Evolutionary conservation across 2,113 vertebrate species (phyloP).

Genomic region (Eidolon helvum): DNA sequence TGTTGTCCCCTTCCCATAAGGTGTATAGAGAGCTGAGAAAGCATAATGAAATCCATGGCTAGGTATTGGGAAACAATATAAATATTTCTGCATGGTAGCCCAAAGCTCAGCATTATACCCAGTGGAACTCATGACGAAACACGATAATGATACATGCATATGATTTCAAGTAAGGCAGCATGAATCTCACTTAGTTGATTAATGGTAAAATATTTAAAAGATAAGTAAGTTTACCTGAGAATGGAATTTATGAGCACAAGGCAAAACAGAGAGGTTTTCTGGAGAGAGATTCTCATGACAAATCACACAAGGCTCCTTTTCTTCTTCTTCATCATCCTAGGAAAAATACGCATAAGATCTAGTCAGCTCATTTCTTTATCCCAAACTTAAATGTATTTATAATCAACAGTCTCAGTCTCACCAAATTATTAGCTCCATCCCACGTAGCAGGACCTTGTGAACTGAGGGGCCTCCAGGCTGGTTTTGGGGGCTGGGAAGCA

Average conservation of each 20-base stretch:
- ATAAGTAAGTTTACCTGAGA: conserved; percentile 65
- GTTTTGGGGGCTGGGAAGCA: background rate
- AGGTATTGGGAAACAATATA: background rate
- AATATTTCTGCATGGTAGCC: background rate
- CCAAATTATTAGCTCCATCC: conserved; percentile 67
- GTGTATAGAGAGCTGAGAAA: conserved; percentile 2
- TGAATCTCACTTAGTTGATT: background rate
- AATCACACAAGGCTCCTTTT: conserved; percentile 78
- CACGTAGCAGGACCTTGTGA: conserved; percentile 53
- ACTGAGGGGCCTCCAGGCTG: conserved; percentile 13
- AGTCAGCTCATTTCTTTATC: background rate
- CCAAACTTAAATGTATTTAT: background rate
- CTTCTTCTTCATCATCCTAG: conserved; percentile 64
- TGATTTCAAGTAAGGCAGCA: background rate
- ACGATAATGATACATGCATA: background rate
- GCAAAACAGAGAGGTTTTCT: conserved; percentile 74
- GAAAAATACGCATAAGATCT: background rate
- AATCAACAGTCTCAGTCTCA: conserved; percentile 36
- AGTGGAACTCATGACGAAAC: background rate
- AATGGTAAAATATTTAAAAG: conserved; percentile 25
- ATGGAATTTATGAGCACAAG: conserved; percentile 79
- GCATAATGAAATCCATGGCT: background rate
- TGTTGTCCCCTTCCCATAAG: background rate
- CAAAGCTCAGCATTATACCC: background rate
- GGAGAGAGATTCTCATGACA: conserved; percentile 76